Conservation (phyloP, 2,797 vertebrate genomes). For the Xyrichtys novacula region DNA sequence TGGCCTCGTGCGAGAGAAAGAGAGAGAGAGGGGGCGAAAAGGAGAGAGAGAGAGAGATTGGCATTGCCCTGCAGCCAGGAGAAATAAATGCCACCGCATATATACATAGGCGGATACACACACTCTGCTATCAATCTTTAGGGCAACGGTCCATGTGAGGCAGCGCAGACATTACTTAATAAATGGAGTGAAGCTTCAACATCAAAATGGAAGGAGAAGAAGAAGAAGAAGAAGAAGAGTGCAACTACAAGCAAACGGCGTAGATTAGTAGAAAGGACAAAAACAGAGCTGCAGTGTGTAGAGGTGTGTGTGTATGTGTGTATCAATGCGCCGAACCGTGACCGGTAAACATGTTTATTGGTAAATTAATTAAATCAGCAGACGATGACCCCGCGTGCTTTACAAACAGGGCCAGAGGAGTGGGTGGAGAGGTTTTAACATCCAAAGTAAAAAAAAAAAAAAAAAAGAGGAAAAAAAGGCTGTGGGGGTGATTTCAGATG, state of each 20-base stretch:
- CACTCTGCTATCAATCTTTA: slow-evolving; percentile 73
- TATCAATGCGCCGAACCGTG: slow-evolving; percentile 37
- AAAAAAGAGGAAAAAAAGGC: not conserved
- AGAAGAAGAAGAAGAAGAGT: too few species aligned
- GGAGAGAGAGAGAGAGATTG: slow-evolving; percentile 54
- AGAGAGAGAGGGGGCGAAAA: too few species aligned
- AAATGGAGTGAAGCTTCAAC: slow-evolving; percentile 38
- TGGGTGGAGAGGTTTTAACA: slow-evolving; percentile 2
- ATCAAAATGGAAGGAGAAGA: slow-evolving; percentile 34
- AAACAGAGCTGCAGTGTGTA: slow-evolving; percentile 12
- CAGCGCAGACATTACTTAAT: slow-evolving; percentile 55
- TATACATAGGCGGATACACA: slow-evolving; percentile 42
- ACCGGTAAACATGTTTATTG: slow-evolving; percentile 67
- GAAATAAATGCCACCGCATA: slow-evolving; percentile 72
- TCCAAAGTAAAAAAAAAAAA: not conserved
- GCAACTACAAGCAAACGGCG: slow-evolving; percentile 27
- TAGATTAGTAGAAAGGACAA: slow-evolving; percentile 29
- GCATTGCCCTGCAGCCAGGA: slow-evolving; percentile 73
- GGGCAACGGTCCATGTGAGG: slow-evolving; percentile 61
- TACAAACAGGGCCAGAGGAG: slow-evolving; percentile 15
- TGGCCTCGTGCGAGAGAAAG: slow-evolving; percentile 62
- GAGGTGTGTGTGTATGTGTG: slow-evolving; percentile 16
- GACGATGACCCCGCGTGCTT: slow-evolving; percentile 35
- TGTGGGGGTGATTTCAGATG: slow-evolving; percentile 11
- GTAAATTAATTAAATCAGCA: slow-evolving; percentile 69